phyloP scores from a whole-genome alignment of 1,140 invertebrate species.

The Oryctes rhinoceros region DNA sequence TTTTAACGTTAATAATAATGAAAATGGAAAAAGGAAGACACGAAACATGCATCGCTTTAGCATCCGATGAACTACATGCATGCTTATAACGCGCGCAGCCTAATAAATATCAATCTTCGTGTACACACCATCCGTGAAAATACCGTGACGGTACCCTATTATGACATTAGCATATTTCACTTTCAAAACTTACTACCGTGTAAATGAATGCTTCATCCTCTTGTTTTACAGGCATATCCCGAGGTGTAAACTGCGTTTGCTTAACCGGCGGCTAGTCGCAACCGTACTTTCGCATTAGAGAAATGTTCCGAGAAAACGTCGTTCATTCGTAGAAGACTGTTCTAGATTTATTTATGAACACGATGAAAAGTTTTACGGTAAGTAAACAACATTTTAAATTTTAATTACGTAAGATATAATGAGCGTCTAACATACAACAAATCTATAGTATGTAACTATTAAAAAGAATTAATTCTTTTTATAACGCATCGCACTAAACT shows the following conservation, averaged over 20 bases:
- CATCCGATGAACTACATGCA: background rate
- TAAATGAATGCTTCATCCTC: background rate
- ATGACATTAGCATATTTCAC: conserved; percentile 6
- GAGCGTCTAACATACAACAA: no score
- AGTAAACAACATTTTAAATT: background rate
- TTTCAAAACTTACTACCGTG: background rate
- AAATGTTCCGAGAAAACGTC: background rate
- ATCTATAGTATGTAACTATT: no score
- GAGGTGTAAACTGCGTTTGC: background rate
- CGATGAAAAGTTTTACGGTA: background rate
- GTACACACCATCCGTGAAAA: background rate
- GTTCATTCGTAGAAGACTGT: background rate
- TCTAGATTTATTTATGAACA: background rate
- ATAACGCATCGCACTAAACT: no score
- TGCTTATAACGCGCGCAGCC: background rate
- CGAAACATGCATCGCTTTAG: background rate
- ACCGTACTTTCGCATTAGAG: background rate
- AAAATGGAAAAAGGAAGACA: conserved; percentile 14
- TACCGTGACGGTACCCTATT: background rate
- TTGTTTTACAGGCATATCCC: background rate
- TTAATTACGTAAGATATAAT: background rate
- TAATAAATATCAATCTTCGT: conserved; percentile 22
- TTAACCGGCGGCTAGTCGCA: background rate
- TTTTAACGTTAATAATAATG: conserved; percentile 12
- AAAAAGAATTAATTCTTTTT: no score